A percentile compares a stretch with the other conserved stretches of the same genome.
Evolutionary conservation across 2,113 vertebrate species (phyloP).

Genomic region (Zapus hudsonius): DNA sequence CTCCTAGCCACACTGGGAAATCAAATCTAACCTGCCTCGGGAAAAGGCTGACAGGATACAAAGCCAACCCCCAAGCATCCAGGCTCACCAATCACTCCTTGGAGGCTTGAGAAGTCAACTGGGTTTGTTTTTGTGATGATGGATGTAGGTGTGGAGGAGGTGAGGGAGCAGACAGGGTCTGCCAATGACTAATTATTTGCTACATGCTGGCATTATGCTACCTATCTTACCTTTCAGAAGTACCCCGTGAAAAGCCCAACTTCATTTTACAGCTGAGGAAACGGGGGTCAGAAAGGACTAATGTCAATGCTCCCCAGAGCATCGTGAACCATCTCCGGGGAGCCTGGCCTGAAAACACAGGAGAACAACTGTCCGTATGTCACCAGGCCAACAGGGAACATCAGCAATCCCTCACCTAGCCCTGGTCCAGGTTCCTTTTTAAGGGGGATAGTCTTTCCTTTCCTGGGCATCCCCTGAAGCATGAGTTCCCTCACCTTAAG

Average conservation of each 20-base stretch:
- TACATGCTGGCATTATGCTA: not conserved
- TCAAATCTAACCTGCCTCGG: not conserved
- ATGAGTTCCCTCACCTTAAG: not conserved
- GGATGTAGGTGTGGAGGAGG: fast-evolving
- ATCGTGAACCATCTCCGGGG: fast-evolving
- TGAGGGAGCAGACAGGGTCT: not conserved
- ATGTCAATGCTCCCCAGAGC: not conserved
- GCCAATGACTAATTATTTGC: not conserved
- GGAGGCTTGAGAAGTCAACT: not conserved
- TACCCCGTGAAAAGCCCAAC: not conserved
- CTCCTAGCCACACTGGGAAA: not conserved
- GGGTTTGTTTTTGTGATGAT: not conserved
- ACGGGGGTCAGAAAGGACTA: not conserved
- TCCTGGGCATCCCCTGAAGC: not conserved
- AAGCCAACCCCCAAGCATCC: not conserved
- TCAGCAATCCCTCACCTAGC: not conserved
- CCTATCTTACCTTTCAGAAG: not conserved
- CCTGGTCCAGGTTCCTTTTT: not conserved
- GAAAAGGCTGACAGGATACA: not conserved
- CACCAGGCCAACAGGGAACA: not conserved
- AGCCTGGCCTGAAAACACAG: not conserved
- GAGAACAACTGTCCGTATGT: too few species aligned
- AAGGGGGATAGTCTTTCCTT: not conserved
- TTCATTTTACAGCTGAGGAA: not conserved
- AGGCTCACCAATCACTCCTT: not conserved